Evolutionary conservation across 1,140 invertebrate genomes (phyloP).

Genomic region (Caerostris extrusa): DNA sequence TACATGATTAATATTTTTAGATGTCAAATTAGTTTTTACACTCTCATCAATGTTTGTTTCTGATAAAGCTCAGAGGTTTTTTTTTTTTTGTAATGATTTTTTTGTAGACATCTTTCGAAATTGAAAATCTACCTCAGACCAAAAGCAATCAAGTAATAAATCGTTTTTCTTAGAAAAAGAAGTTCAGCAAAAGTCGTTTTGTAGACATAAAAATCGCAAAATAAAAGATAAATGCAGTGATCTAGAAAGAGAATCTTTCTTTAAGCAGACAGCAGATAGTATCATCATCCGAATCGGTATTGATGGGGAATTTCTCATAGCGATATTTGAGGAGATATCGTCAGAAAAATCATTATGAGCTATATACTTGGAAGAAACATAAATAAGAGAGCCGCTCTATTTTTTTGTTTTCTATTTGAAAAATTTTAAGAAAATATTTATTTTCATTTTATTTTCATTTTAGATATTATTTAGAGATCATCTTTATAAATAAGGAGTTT

Average conservation of each 20-base stretch:
- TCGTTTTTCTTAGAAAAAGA: constrained; percentile 1
- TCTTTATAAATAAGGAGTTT: too few species aligned
- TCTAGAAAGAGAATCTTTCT: not conserved
- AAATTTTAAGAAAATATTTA: too few species aligned
- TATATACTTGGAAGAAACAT: not conserved
- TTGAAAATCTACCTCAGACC: not conserved
- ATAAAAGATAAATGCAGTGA: constrained; percentile 24
- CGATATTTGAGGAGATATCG: not conserved
- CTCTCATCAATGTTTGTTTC: too few species aligned
- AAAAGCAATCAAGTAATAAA: constrained; percentile 13
- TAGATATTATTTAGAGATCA: too few species aligned
- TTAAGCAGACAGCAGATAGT: not conserved
- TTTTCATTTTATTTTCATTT: too few species aligned
- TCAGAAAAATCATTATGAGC: not conserved
- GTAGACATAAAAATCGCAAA: not conserved
- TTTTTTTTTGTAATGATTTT: too few species aligned
- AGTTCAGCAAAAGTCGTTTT: not conserved
- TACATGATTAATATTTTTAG: too few species aligned
- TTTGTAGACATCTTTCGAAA: too few species aligned
- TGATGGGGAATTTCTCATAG: not conserved
- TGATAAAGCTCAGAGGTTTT: too few species aligned
- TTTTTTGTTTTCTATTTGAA: too few species aligned
- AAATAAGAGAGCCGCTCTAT: too few species aligned
- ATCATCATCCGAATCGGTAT: not conserved
- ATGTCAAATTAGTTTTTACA: too few species aligned